phyloP scores from a whole-genome alignment of 2,113 vertebrate species.

The Podarcis muralis region DNA sequence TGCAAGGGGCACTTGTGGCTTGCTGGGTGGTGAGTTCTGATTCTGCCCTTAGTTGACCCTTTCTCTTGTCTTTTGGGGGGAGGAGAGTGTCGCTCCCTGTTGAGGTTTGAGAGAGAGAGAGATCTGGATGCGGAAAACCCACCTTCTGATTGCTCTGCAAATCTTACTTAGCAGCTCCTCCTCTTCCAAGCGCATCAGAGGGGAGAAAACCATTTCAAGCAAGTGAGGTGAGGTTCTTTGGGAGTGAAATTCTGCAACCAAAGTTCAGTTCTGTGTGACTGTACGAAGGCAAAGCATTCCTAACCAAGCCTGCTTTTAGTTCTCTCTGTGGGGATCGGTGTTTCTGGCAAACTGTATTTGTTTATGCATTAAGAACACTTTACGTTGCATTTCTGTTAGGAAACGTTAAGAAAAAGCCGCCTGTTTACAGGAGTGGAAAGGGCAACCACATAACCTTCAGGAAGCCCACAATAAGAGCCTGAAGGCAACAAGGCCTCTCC shows the following conservation, averaged over 20 bases:
- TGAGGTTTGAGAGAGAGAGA: not conserved
- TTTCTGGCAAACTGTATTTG: not conserved
- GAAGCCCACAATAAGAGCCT: not conserved
- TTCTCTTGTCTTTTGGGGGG: not conserved
- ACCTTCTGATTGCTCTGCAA: not conserved
- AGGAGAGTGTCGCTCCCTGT: not conserved
- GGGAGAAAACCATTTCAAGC: not conserved
- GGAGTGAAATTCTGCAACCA: not conserved
- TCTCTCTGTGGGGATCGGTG: not conserved
- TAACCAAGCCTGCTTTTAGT: not conserved
- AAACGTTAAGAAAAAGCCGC: not conserved
- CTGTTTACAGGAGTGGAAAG: not conserved
- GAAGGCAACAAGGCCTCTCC: too few species aligned
- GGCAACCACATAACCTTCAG: not conserved
- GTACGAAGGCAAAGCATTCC: not conserved
- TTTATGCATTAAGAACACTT: not conserved
- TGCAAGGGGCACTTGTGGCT: constrained; percentile 82
- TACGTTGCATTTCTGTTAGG: not conserved
- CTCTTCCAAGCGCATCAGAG: too few species aligned
- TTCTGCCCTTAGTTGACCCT: not conserved
- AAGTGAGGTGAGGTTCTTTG: not conserved
- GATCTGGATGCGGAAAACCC: not conserved
- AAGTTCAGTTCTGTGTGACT: not conserved
- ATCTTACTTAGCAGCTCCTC: not conserved
- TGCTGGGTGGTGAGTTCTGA: constrained; percentile 81